A percentile compares a stretch with the other conserved stretches of the same genome.
Conservation (phyloP, 2,113 vertebrate genomes). For the Spizaetus ornatus region DNA sequence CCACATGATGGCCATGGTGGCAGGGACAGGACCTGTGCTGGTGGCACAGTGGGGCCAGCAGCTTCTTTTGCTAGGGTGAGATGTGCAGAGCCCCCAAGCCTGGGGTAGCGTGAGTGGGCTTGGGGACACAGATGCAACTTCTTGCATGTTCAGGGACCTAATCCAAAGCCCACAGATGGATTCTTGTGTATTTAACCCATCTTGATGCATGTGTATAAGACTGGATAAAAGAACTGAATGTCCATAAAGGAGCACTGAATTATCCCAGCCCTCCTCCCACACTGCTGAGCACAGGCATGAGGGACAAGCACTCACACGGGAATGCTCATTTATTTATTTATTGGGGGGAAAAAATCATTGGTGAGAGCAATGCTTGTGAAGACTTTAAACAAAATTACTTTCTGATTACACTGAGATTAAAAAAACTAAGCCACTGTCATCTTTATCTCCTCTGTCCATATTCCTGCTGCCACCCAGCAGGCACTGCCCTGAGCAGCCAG, state of each 20-base stretch:
- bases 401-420: neutral
- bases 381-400: neutral
- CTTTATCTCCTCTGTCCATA: neutral
- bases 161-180: neutral
- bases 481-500: neutral
- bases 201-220: neutral
- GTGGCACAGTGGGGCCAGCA: neutral
- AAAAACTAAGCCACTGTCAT: neutral
- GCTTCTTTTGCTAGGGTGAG: neutral
- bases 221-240: neutral
- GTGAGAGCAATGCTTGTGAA: neutral
- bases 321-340: neutral
- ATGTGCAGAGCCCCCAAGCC: neutral
- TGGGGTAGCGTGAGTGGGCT: neutral
- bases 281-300: neutral
- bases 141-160: neutral
- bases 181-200: neutral
- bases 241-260: neutral
- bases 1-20: accelerated
- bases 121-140: neutral
- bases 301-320: neutral
- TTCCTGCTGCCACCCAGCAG: accelerated
- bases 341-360: neutral
- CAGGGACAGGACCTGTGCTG: neutral
- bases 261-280: neutral